Base-by-base conservation (phyloP, 2,888 invertebrate species). In the Lithosia quadra region DNA sequence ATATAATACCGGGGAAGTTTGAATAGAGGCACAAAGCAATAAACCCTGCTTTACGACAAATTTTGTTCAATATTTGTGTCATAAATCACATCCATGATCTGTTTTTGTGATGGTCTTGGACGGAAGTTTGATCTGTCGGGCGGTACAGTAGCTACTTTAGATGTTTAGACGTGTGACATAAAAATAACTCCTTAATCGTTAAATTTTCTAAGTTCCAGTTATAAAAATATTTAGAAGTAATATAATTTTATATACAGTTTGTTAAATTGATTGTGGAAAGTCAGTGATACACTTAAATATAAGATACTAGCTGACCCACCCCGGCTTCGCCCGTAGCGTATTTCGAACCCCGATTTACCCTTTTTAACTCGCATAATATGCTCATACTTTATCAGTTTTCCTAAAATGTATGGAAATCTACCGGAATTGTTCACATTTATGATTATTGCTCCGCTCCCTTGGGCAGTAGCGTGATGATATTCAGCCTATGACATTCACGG, bases 41-140 rank as follows among this genome's bases (percentile, higher is more conserved):
- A 91, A 91, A 90, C 71, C 73, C 75, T 75, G 80, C 74, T 91
- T 92, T 91, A 92, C 87, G 91, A 92, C 89, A 90, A 90, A 91
- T 89, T 90, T 86, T 83, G 88, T 92, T 86, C 88, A 90, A 91
- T 90, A 89, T 92, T 91, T 90, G 85, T 85, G 80, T 84, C 83
- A 85, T 92, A 92, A 91, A 92, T 91, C 90, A 88, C 72, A 55
- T 49, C 78, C 80, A 82, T 89, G 88, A 88, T 91, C 89, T 89
- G 90, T 86, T 90, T 90, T 86, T 86, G 77, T 80, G 75, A 78
- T 79, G 76, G 65, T 79, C 72, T 71, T 75, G 70, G 74, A 80
- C 86, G 87, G 90, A 88, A 87, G 89, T 89, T 85, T 82, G 82
- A 84, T 81, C 82, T 79, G 82, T 76, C 68, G 74, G 74, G 77